Evolutionary conservation across 2,797 vertebrate species (phyloP), one percentile per base, ranked within the genome.

Genomic region (Diplodus sargus): DNA sequence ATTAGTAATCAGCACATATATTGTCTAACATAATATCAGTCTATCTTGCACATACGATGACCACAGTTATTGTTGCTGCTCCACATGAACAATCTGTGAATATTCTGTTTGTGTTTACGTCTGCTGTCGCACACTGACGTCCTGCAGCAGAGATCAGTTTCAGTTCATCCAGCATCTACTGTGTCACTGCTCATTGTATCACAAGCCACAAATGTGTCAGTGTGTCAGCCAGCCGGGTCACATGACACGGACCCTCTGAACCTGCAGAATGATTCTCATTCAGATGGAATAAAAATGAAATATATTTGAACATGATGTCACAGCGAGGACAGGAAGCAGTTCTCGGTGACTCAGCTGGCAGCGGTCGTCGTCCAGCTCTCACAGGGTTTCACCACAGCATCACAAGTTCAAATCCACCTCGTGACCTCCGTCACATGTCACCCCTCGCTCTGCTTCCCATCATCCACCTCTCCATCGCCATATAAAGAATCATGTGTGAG

Each of bases 371-470:
- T n/a, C 15, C 13, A 43, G 7, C 0, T 68, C 85, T 75, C 85
- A 82, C 77, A 87, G 42, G 73, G 57, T 85, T 86, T 81, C 65
- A 73, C 78, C 82, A 74, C 80, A 81, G 12, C 67, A 78, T 89
- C 87, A 88, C 74, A 85, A 79, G 86, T 43, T 85, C 47, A 68
- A 16, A 23, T 70, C 20, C 9, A 71, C 62, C 85, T 79, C 81
- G 77, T 79, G 85, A 84, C 30, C 67, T 80, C 67, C 54, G 51
- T 66, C 79, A 80, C 81, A 68, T 56, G 83, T 56, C 58, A 17
- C 0, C 12, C 30, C 18, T 69, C 30, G 4, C 60, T 47, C 20
- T 17, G 51, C 14, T 63, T 58, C 56, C 66, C 58, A 71, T 71
- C 66, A 63, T 45, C 9, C 4, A 10, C 1, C 61, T 68, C 22